Base-by-base conservation (phyloP, 1,140 invertebrate species). In the Cydia amplana region DNA sequence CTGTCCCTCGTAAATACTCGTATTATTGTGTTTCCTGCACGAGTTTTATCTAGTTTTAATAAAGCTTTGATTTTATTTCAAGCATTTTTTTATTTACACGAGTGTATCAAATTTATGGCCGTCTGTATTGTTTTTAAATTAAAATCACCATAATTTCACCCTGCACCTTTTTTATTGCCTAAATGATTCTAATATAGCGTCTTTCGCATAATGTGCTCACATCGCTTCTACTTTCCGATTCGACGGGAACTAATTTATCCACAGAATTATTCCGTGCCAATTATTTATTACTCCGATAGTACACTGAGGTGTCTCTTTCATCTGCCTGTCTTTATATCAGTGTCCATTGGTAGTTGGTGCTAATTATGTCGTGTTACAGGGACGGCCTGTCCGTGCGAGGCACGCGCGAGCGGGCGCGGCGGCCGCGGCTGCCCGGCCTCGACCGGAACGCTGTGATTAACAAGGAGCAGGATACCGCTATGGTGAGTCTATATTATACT, bases 401-500 rank as follows among this genome's bases (percentile, higher is more conserved):
- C 18, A 80, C 74, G n/a, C 87, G 89, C 20, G 86, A 88, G 73
- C 85, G 87, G 32, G 85, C 88, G 74, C 86, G 87, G 3, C 85
- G 87, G 6, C 80, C 85, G 75, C 87, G 86, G 0, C 78, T 88
- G 77, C 86, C 83, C 80, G 89, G 87, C 6, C 80, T 87, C 25
- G 89, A 89, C 81, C 79, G 86, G 1, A 84, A 88, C 75, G 86
- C 88, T 14, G 82, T 90, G 78, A 90, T 91, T 80, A 92, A 92
- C 79, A 90, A 88, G 85, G 90, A 92, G 76, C 87, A 87, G 77
- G 90, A 92, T 76, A 87, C 88, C 12, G 85, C 85, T 64, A 91
- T 92, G 89, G 88, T 91, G 55, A 80, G 80, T 78, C 6, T n/a
- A 4, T 60, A 9, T 6, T 60, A 7, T 23, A 10, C 4, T 32